These are phyloP conservation scores for Rhea pennata DNA, from an alignment of 2,113 vertebrate species.

Conservation along the genomic window DNA sequence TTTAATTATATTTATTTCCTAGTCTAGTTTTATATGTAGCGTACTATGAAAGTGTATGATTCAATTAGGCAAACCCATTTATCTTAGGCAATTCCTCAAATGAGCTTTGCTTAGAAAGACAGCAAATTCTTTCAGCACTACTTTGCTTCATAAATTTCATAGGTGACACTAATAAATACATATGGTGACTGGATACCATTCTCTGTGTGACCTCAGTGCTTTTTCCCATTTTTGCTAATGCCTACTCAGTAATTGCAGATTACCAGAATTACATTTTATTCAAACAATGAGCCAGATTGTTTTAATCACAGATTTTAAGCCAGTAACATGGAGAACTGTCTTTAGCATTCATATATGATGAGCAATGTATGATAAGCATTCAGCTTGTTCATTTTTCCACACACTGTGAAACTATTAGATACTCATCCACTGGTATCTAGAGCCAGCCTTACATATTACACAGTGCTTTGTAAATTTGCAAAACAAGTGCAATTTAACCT, in stretches of 20 bases:
- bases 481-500: neutral
- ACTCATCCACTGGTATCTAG: neutral
- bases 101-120: conserved; percentile 66
- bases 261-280: conserved; percentile 12
- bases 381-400: neutral
- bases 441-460: neutral
- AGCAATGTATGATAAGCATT: neutral
- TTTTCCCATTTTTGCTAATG: conserved; percentile 26
- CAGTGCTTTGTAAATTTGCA: neutral
- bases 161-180: conserved; percentile 60
- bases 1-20: conserved; percentile 85
- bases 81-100: conserved; percentile 79
- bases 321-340: neutral
- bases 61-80: conserved; percentile 81
- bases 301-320: conserved; percentile 50
- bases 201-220: conserved; percentile 25
- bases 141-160: conserved; percentile 67
- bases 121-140: conserved; percentile 57
- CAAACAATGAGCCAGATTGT: neutral
- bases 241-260: conserved; percentile 35
- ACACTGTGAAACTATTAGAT: neutral
- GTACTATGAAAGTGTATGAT: conserved; percentile 78
- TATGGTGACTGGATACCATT: conserved; percentile 27
- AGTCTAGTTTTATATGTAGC: conserved; percentile 78
- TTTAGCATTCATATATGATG: neutral